Percentiles rank a stretch among this genome's conserved stretches.
These are phyloP conservation scores for Hyalella azteca DNA, from an alignment of 2,888 invertebrate species.

Conservation along the genomic window DNA sequence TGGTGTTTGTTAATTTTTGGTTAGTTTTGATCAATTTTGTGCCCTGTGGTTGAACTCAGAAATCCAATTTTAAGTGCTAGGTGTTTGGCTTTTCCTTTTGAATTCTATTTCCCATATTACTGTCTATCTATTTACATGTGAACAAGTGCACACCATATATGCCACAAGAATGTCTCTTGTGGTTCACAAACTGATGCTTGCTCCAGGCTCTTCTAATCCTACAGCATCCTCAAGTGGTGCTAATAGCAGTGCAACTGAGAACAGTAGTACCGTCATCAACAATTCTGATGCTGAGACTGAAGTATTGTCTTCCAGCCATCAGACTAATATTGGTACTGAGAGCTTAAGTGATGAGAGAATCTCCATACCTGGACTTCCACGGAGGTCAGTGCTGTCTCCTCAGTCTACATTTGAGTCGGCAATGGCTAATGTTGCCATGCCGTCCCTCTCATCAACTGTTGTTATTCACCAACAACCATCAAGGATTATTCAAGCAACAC, in stretches of 20 bases:
- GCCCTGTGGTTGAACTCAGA: too few species aligned
- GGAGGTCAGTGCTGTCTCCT: not conserved
- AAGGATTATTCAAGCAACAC: not conserved
- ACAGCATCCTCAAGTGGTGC: conserved; percentile 38
- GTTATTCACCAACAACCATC: conserved; percentile 10
- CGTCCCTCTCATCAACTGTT: not conserved
- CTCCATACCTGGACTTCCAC: not conserved
- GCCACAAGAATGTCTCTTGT: conserved; percentile 53
- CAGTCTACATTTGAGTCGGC: not conserved
- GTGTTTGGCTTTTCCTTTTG: too few species aligned
- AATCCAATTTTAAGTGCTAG: too few species aligned
- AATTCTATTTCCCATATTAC: too few species aligned
- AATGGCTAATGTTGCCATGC: not conserved
- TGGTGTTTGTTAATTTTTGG: too few species aligned
- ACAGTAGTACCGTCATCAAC: not conserved
- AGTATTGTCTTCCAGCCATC: not conserved
- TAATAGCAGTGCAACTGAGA: not conserved
- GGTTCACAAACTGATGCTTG: conserved; percentile 56
- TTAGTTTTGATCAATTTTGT: too few species aligned
- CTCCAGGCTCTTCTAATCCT: conserved; percentile 44
- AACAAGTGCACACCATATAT: too few species aligned
- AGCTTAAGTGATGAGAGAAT: not conserved
- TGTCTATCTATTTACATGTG: too few species aligned
- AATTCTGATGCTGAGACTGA: not conserved
- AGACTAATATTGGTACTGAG: not conserved